Base-by-base conservation (phyloP, 2,113 vertebrate genomes). In the Odontesthes bonariensis region DNA sequence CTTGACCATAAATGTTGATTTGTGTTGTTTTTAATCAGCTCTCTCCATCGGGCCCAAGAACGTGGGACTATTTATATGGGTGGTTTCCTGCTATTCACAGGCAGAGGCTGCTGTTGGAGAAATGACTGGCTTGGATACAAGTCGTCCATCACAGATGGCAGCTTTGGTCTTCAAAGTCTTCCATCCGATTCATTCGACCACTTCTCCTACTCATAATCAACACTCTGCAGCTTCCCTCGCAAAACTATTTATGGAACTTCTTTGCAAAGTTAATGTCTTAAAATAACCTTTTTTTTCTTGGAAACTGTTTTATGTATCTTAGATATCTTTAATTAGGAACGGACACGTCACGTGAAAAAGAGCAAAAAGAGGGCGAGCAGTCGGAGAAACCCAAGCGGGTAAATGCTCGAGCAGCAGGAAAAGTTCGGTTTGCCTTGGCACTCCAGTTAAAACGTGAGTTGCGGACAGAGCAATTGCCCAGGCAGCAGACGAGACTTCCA, bases 11-110 rank as follows among this genome's bases (percentile, higher is more conserved):
- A 70, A 65, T 69, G 62, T 54, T 84, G 59, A 80, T 83, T 74
- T 82, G 44, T 69, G 38, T 61, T 61, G 55, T 67, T 81, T 63
- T 85, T 66, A n/a, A 79, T 84, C 57, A 32, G 32, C 27, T 59
- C 66, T 69, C 27, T 77, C 59, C 68, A 88, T 88, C 77, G 85
- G 44, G 14, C 49, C 14, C 51, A 13, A 51, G 33, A 33, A 63
- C 35, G 3, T 10, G 20, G 40, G 49, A 63, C 51, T 90, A 81
- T 91, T 91, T 90, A 82, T 86, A 82, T 35, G 49, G 6, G 53
- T 16, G 64, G 53, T 75, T 92, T 91, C 88, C 91, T 89, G 79
- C 75, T 65, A 92, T 91, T 92, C 75, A 86, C 60, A 22, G 69
- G 40, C 55, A 7, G 38, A 19, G 46, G 47, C 58, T 70, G n/a